Percentiles rank a stretch among this genome's conserved stretches.
These are phyloP conservation scores for Abrostola triplasia DNA, from an alignment of 2,888 invertebrate species.

Conservation along the genomic window DNA sequence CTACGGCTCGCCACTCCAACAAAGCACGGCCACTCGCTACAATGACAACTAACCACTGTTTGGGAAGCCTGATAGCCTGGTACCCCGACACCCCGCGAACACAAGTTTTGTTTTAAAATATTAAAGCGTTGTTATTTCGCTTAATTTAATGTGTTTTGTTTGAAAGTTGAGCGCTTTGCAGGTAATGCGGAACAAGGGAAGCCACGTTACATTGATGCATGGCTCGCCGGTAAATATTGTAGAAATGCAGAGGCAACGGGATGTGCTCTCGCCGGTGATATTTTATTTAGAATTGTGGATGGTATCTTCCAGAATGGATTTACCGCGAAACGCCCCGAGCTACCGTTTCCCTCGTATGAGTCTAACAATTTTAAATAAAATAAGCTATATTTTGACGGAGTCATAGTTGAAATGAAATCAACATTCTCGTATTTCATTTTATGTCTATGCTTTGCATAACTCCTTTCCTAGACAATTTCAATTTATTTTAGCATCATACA, in stretches of 20 bases:
- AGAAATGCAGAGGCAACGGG: constrained; percentile 33
- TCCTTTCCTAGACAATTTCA: constrained; percentile 2
- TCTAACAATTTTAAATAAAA: constrained; percentile 52
- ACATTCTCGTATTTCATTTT: constrained; percentile 39
- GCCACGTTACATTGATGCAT: constrained; percentile 43
- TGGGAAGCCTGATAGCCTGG: constrained; percentile 19
- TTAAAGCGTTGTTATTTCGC: constrained; percentile 46
- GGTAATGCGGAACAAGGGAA: constrained; percentile 33
- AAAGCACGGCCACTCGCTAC: constrained; percentile 32
- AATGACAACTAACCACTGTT: constrained; percentile 38
- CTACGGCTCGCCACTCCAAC: constrained; percentile 36
- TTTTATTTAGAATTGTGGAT: constrained; percentile 65
- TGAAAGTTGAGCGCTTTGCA: constrained; percentile 35
- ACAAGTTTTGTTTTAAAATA: constrained; percentile 42
- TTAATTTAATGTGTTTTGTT: constrained; percentile 51
- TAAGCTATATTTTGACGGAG: constrained; percentile 42
- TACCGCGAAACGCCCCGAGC: constrained; percentile 52
- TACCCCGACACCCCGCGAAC: no score
- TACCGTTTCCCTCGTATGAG: constrained; percentile 38
- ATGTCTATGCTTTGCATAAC: constrained; percentile 13
- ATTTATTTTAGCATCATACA: background rate
- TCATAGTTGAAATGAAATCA: constrained; percentile 45
- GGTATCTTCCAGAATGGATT: constrained; percentile 52
- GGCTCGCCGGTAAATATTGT: constrained; percentile 53
- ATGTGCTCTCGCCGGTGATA: constrained; percentile 53